A percentile compares a stretch with the other conserved stretches of the same genome.
phyloP scores from a whole-genome alignment of 2,888 invertebrate species.

The Drosophila helvetica region DNA sequence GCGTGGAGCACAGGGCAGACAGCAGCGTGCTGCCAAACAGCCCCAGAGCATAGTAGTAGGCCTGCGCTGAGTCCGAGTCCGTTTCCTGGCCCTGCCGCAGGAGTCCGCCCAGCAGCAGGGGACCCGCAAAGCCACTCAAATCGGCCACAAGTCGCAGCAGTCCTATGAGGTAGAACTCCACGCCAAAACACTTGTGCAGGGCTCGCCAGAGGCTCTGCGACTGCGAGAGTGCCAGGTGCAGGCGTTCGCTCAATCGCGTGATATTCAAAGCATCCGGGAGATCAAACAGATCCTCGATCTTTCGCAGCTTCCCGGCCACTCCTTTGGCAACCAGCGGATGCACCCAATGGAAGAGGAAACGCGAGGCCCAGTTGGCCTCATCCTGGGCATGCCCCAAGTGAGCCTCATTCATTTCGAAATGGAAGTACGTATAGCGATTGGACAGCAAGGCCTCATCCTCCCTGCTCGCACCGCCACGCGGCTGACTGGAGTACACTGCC shows the following conservation, averaged over 20 bases:
- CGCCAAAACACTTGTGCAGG: constrained; percentile 90
- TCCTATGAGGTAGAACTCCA: constrained; percentile 93
- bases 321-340: constrained; percentile 93
- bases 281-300: constrained; percentile 93
- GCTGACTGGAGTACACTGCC: constrained; percentile 80
- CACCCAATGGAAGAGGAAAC: constrained; percentile 94
- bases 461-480: constrained; percentile 75
- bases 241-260: constrained; percentile 76
- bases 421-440: constrained; percentile 87
- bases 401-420: constrained; percentile 87
- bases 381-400: constrained; percentile 94
- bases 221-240: constrained; percentile 82
- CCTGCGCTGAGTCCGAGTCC: constrained; percentile 48
- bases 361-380: constrained; percentile 88
- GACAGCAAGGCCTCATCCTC: constrained; percentile 87
- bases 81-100: constrained; percentile 85
- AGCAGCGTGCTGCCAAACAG: constrained; percentile 88
- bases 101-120: constrained; percentile 92
- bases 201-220: constrained; percentile 87
- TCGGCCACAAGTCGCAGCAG: constrained; percentile 93
- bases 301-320: constrained; percentile 88
- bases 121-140: constrained; percentile 93
- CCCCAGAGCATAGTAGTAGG: constrained; percentile 88
- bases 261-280: constrained; percentile 85
- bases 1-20: constrained; percentile 92